These are phyloP conservation scores for Cheilosia soror DNA, from an alignment of 2,888 invertebrate genomes.

Conservation along the genomic window DNA sequence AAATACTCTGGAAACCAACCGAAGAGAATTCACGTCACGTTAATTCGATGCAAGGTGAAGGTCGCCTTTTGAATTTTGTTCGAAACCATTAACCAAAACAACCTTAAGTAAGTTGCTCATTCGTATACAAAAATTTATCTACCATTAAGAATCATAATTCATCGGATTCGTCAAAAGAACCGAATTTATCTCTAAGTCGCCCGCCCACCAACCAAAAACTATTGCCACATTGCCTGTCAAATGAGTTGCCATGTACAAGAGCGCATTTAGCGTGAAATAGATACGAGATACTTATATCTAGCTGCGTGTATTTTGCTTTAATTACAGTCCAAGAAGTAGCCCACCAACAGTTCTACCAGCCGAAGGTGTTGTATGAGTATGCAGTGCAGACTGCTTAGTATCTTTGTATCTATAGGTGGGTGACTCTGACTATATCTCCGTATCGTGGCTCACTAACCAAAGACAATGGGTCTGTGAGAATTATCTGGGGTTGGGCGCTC, in stretches of 20 bases:
- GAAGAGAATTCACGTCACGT: constrained; percentile 56
- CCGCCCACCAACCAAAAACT: constrained; percentile 24
- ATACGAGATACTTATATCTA: constrained; percentile 20
- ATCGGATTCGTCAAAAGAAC: neutral
- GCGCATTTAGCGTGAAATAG: constrained; percentile 50
- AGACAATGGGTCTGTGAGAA: constrained; percentile 59
- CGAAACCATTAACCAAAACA: constrained; percentile 21
- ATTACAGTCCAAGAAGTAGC: constrained; percentile 49
- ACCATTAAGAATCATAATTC: constrained; percentile 15
- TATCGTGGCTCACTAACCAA: constrained; percentile 43
- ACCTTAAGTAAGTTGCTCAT: constrained; percentile 13
- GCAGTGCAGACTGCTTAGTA: neutral
- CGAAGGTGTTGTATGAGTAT: constrained; percentile 45
- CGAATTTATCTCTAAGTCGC: neutral
- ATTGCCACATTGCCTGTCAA: constrained; percentile 57
- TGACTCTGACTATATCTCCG: constrained; percentile 6
- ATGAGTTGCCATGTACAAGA: constrained; percentile 50
- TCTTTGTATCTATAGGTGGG: constrained; percentile 29
- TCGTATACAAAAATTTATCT: neutral
- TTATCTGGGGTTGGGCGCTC: constrained; percentile 50
- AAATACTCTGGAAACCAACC: constrained; percentile 40
- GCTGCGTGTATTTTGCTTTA: constrained; percentile 59
- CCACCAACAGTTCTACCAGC: constrained; percentile 46
- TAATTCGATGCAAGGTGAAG: constrained; percentile 59
- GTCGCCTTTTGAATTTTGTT: constrained; percentile 33